Evolutionary conservation across 2,113 vertebrate species (phyloP).

Genomic region (Clinocottus analis): DNA sequence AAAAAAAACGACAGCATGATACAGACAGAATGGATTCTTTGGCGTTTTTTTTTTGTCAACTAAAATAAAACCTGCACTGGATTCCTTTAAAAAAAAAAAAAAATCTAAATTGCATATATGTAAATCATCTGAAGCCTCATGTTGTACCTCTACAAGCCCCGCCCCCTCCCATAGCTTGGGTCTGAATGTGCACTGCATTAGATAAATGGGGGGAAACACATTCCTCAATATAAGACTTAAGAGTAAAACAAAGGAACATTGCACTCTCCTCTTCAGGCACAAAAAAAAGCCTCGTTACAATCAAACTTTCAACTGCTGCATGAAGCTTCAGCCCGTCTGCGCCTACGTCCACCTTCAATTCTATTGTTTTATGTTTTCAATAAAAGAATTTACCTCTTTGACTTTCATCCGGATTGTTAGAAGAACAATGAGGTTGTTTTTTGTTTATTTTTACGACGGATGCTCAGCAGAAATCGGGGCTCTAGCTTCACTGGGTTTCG

Average conservation of each 20-base stretch:
- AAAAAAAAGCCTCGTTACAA: slow-evolving; percentile 31
- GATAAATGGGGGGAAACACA: slow-evolving; percentile 14
- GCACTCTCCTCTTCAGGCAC: slow-evolving; percentile 68
- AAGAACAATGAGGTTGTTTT: neutral
- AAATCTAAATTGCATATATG: slow-evolving; percentile 51
- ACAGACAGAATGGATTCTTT: slow-evolving; percentile 65
- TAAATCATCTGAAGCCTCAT: slow-evolving; percentile 61
- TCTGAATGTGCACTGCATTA: slow-evolving; percentile 19
- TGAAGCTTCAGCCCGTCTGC: neutral
- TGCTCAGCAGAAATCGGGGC: neutral
- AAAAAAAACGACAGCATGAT: neutral
- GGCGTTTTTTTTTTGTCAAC: slow-evolving; percentile 48
- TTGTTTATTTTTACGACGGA: neutral
- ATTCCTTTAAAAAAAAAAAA: neutral
- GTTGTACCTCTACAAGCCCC: neutral
- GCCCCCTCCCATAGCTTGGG: neutral
- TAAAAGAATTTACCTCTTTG: neutral
- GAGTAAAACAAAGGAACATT: slow-evolving; percentile 51
- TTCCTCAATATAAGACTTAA: slow-evolving; percentile 68
- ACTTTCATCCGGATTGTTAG: neutral
- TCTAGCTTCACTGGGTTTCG: neutral
- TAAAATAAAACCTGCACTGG: neutral
- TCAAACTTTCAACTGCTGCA: slow-evolving; percentile 12
- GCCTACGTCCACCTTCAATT: neutral
- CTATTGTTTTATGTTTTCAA: neutral